phyloP scores from a whole-genome alignment of 1,140 invertebrate genomes.

The Meloidogyne hapla region DNA sequence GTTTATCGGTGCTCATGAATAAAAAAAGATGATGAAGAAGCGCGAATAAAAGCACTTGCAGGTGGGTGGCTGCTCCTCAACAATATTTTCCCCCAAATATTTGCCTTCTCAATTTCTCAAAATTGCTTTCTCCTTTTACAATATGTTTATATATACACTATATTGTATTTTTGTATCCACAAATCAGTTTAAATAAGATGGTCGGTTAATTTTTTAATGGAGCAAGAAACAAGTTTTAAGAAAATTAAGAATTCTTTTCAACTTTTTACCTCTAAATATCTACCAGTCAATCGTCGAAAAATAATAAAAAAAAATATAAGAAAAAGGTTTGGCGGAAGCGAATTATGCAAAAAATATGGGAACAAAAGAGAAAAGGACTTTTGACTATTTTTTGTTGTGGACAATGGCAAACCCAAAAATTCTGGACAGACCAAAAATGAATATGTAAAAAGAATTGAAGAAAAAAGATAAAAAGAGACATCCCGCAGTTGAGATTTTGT shows the following conservation, averaged over 20 bases:
- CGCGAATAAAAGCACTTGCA: constrained; percentile 4
- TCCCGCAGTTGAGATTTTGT: background rate
- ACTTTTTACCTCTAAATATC: background rate
- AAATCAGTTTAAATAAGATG: background rate
- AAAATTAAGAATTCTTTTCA: background rate
- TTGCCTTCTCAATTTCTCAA: background rate
- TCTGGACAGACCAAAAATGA: background rate
- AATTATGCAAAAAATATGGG: constrained; percentile 1
- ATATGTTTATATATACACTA: background rate
- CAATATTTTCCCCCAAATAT: background rate
- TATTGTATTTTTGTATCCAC: background rate
- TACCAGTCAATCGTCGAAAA: background rate
- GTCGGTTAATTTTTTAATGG: background rate
- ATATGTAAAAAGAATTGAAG: no score
- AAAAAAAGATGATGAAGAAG: no score
- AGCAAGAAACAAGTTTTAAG: background rate
- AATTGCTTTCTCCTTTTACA: background rate
- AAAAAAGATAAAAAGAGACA: background rate
- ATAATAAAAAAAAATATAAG: background rate
- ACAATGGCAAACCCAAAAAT: constrained; percentile 5
- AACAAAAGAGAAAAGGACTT: background rate
- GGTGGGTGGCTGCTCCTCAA: background rate
- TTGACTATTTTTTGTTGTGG: background rate
- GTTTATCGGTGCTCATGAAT: background rate
- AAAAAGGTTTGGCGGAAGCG: constrained; percentile 4